Conservation (phyloP, 2,888 invertebrate species). For the Gymnoscelis rufifasciata region DNA sequence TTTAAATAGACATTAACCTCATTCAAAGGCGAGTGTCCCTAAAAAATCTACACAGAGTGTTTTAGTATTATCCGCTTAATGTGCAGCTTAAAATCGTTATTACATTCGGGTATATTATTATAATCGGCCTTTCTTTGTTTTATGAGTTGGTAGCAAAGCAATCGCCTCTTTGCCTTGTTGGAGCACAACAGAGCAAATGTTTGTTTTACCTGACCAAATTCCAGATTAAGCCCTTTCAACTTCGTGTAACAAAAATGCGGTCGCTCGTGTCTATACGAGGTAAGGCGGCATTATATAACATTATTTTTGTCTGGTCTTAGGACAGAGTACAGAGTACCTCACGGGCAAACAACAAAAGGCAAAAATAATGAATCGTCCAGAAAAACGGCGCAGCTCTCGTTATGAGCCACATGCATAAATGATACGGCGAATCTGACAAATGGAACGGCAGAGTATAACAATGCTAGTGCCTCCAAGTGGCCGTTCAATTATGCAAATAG, state of each 20-base stretch:
- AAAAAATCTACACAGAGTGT: constrained; percentile 17
- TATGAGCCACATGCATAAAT: constrained; percentile 77
- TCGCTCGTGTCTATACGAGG: constrained; percentile 59
- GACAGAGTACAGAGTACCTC: constrained; percentile 48
- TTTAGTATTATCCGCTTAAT: constrained; percentile 9
- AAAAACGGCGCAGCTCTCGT: constrained; percentile 70
- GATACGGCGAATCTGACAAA: constrained; percentile 78
- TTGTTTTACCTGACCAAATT: constrained; percentile 65
- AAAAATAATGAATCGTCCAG: constrained; percentile 73
- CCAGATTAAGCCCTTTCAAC: constrained; percentile 64
- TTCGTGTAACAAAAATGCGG: constrained; percentile 62
- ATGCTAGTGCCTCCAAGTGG: constrained; percentile 76
- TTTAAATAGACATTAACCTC: constrained; percentile 30
- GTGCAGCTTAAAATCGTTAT: constrained; percentile 9
- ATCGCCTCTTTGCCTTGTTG: constrained; percentile 34
- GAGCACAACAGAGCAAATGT: constrained; percentile 52
- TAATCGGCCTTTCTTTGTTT: constrained; percentile 16
- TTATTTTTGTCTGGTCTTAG: constrained; percentile 56
- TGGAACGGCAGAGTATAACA: constrained; percentile 77
- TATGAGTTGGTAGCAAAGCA: constrained; percentile 15
- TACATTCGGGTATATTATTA: constrained; percentile 9
- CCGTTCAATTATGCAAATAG: constrained; percentile 80
- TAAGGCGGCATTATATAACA: constrained; percentile 54
- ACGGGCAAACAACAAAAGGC: constrained; percentile 65
- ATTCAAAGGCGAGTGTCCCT: constrained; percentile 14